Evolutionary conservation across 64 coral and sea anemone species (phyloP).

Genomic region (Pocillopora damicornis): DNA sequence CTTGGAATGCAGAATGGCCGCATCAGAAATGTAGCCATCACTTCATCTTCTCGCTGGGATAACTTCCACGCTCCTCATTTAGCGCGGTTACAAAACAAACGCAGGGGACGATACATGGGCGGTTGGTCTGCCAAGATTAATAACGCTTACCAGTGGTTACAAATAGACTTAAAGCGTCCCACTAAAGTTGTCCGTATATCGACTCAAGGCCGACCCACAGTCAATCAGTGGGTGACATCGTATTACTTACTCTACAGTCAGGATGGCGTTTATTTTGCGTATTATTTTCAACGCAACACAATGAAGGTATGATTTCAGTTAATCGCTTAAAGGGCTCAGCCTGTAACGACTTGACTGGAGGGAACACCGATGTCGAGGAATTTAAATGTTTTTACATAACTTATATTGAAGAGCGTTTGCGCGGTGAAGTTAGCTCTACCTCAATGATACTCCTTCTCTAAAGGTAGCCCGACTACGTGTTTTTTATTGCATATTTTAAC

Average conservation of each 20-base stretch:
- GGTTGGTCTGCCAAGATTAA: conserved; percentile 50
- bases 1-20: conserved; percentile 53
- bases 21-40: conserved; percentile 46
- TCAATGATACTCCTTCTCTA: too few relatives aligned
- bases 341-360: not conserved
- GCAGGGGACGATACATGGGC: conserved; percentile 36
- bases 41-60: conserved; percentile 56
- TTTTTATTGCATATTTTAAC: too few relatives aligned
- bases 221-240: conserved; percentile 53
- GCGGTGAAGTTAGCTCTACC: too few relatives aligned
- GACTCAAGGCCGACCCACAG: conserved; percentile 48
- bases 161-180: conserved; percentile 39
- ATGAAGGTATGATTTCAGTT: conserved; percentile 31
- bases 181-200: conserved; percentile 49
- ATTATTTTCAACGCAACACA: conserved; percentile 39
- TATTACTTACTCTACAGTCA: conserved; percentile 65
- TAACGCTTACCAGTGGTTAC: conserved; percentile 64
- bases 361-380: not conserved
- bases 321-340: not conserved
- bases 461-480: too few relatives aligned
- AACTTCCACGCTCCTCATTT: conserved; percentile 44
- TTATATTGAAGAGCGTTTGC: too few relatives aligned
- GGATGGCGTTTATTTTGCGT: conserved; percentile 49
- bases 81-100: conserved; percentile 61
- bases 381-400: not conserved